Evolutionary conservation across 2,797 vertebrate species (phyloP).

Genomic region (Staurois parvus): DNA sequence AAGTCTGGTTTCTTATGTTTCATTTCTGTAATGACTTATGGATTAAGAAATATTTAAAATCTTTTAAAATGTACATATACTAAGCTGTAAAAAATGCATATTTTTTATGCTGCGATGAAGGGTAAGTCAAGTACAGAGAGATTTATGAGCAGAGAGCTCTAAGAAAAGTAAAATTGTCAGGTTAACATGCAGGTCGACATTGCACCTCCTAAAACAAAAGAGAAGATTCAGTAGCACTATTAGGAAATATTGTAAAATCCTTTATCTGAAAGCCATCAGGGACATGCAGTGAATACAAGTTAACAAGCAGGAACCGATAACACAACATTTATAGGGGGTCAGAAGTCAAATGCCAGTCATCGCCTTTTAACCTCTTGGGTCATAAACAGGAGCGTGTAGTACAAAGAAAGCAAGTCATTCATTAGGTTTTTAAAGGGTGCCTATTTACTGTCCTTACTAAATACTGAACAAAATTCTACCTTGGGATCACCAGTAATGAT

Average conservation of each 20-base stretch:
- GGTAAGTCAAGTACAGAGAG: background rate
- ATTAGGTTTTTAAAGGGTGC: constrained; percentile 75
- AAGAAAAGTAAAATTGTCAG: constrained; percentile 67
- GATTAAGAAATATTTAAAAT: background rate
- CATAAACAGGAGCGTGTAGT: constrained; percentile 85
- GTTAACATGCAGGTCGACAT: constrained; percentile 67
- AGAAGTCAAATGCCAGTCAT: constrained; percentile 93
- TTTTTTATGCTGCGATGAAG: background rate
- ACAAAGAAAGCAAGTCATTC: constrained; percentile 78
- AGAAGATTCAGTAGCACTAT: constrained; percentile 71
- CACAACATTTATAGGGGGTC: constrained; percentile 92
- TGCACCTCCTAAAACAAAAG: constrained; percentile 70
- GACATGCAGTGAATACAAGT: constrained; percentile 86
- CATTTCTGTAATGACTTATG: background rate
- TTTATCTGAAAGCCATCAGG: constrained; percentile 83
- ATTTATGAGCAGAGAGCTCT: background rate
- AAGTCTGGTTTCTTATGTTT: background rate
- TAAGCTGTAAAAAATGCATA: background rate
- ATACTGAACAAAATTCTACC: constrained; percentile 67
- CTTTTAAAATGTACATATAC: background rate
- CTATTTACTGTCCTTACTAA: constrained; percentile 67
- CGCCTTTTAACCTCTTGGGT: constrained; percentile 92
- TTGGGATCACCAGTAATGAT: constrained; percentile 68
- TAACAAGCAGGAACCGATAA: constrained; percentile 88
- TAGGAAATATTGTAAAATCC: constrained; percentile 79